Evolutionary conservation across 1,140 invertebrate species (phyloP).

Genomic region (Hyposmocoma kahamanoa): DNA sequence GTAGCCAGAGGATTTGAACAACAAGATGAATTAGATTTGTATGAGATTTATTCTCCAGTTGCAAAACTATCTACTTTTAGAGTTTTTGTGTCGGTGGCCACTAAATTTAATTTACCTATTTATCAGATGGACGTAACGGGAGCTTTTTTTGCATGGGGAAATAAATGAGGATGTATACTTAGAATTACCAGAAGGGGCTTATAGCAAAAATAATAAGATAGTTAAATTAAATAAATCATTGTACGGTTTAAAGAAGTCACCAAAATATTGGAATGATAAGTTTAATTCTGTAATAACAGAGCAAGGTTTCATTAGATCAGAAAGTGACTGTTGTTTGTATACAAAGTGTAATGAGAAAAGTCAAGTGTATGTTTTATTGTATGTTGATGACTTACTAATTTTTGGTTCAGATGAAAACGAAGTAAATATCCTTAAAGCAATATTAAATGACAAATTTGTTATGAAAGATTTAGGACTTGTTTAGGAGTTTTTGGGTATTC

Average conservation of each 20-base stretch:
- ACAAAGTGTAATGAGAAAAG: background rate
- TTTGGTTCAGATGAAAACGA: constrained; percentile 7
- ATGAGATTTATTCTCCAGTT: constrained; percentile 25
- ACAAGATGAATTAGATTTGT: constrained; percentile 7
- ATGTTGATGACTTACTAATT: constrained; percentile 34
- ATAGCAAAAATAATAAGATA: background rate
- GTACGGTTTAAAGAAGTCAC: constrained; percentile 8
- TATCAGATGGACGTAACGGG: constrained; percentile 28
- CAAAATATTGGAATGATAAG: constrained; percentile 8
- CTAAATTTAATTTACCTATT: constrained; percentile 23
- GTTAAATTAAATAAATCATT: constrained; percentile 5
- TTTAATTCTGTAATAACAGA: constrained; percentile 1
- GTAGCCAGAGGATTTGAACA: constrained; percentile 13
- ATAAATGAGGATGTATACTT: constrained; percentile 7
- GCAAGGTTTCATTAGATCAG: constrained; percentile 3
- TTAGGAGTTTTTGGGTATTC: constrained; percentile 39
- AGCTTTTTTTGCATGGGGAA: constrained; percentile 9
- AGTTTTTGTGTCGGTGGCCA: constrained; percentile 25
- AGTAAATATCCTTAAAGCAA: constrained; percentile 16
- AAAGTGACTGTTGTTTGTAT: constrained; percentile 7
- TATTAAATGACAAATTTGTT: constrained; percentile 24
- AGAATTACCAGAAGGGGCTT: constrained; percentile 6
- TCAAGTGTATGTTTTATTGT: constrained; percentile 13
- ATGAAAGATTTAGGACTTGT: constrained; percentile 35
- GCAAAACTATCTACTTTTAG: constrained; percentile 23